Conservation (phyloP, 92 coral and sea anemone genomes). For the Pocillopora grandis region DNA sequence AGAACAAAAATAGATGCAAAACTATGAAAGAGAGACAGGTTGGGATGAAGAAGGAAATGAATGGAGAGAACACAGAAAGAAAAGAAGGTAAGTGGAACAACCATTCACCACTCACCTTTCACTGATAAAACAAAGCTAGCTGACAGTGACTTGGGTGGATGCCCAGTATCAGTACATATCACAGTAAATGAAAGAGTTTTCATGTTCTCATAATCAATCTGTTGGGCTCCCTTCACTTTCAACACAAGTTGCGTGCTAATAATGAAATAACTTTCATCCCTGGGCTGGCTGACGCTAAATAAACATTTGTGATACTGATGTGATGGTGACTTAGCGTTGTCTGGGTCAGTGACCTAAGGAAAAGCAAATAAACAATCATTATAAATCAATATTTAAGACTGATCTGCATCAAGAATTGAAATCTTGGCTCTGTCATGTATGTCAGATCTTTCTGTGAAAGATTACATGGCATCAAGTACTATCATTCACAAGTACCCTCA, state of each 20-base stretch:
- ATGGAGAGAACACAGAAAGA: neutral
- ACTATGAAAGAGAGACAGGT: neutral
- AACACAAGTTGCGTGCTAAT: constrained; percentile 58
- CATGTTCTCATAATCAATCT: constrained; percentile 65
- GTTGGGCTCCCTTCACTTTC: constrained; percentile 61
- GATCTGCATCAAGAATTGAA: too few relatives aligned
- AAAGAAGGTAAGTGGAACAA: neutral
- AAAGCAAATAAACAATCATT: neutral
- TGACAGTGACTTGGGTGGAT: constrained; percentile 54
- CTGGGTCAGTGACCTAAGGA: constrained; percentile 87
- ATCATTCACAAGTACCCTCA: too few relatives aligned
- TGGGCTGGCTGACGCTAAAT: constrained; percentile 42
- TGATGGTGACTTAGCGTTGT: constrained; percentile 59
- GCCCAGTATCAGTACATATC: constrained; percentile 80
- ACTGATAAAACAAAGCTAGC: constrained; percentile 56
- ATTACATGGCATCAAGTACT: too few relatives aligned
- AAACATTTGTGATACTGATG: constrained; percentile 77
- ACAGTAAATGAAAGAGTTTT: constrained; percentile 61
- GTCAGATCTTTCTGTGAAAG: too few relatives aligned
- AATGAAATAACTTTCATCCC: constrained; percentile 67
- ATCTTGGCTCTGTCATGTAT: too few relatives aligned
- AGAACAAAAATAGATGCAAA: too few relatives aligned
- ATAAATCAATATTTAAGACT: neutral
- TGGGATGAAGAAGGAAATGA: neutral
- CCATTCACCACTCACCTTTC: constrained; percentile 51